Conservation (phyloP, 2,113 vertebrate species). For the Ibidorhyncha struthersii region DNA sequence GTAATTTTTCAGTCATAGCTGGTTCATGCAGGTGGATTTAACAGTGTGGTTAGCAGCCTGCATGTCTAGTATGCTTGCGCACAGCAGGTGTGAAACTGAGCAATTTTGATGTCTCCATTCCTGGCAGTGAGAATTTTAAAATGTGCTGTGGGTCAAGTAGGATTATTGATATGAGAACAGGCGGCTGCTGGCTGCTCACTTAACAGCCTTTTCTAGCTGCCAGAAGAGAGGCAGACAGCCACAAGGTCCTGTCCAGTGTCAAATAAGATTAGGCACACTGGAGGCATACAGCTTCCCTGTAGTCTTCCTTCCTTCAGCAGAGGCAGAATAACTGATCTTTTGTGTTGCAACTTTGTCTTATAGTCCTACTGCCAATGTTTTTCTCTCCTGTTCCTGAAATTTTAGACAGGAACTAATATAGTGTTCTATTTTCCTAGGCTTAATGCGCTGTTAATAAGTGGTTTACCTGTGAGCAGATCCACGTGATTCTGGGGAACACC, state of each 20-base stretch:
- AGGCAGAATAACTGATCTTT: background rate
- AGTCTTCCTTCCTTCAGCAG: background rate
- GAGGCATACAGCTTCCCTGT: background rate
- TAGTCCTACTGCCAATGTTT: background rate
- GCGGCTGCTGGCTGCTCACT: background rate
- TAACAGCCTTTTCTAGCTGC: background rate
- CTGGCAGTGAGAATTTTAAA: background rate
- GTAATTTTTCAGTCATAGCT: background rate
- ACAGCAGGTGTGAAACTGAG: background rate
- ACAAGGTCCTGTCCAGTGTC: background rate
- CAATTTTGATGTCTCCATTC: background rate
- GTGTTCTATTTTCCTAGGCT: background rate
- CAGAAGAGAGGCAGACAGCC: background rate
- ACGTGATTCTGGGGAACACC: background rate
- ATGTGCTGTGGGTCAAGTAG: background rate
- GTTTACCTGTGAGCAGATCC: background rate
- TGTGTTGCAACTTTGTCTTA: background rate
- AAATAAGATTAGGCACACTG: background rate
- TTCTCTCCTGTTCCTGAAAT: background rate
- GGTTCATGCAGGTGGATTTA: background rate
- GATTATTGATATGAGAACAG: slow-evolving; percentile 9
- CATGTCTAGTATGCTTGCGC: background rate
- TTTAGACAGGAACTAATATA: background rate
- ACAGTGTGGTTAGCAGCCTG: background rate
- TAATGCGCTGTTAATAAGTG: background rate